Evolutionary conservation across 2,888 invertebrate genomes (phyloP).

Genomic region (Dione vanillae): DNA sequence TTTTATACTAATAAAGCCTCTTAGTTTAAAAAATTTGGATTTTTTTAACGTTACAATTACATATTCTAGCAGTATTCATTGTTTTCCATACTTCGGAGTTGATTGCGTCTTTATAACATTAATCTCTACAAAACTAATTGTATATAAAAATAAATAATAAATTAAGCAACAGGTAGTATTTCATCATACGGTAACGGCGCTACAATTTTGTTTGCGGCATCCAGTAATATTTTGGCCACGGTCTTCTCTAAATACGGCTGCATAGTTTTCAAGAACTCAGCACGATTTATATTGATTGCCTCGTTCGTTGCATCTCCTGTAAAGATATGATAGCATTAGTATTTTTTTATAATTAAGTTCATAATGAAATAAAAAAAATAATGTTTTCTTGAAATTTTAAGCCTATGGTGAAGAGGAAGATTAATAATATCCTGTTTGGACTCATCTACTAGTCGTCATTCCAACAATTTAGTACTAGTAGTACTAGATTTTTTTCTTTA

Average conservation of each 20-base stretch:
- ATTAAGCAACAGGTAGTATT: constrained; percentile 73
- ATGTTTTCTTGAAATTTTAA: too few species aligned
- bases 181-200: constrained; percentile 80
- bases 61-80: not conserved
- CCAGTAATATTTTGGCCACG: constrained; percentile 76
- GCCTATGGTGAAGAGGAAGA: too few species aligned
- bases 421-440: too few species aligned
- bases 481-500: too few species aligned
- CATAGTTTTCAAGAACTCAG: constrained; percentile 81
- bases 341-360: too few species aligned
- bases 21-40: too few species aligned
- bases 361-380: too few species aligned
- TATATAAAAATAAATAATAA: constrained; percentile 9
- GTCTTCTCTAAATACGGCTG: constrained; percentile 84
- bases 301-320: constrained; percentile 82
- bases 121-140: not conserved
- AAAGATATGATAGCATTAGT: constrained; percentile 29
- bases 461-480: too few species aligned
- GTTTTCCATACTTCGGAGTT: not conserved
- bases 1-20: too few species aligned
- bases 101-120: not conserved
- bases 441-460: too few species aligned
- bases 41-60: too few species aligned
- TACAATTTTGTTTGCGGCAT: constrained; percentile 83
- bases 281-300: constrained; percentile 85